Percentiles rank a stretch among this genome's conserved stretches.
These are phyloP conservation scores for Drosophila borborema DNA, from an alignment of 2,888 invertebrate genomes.

Conservation along the genomic window DNA sequence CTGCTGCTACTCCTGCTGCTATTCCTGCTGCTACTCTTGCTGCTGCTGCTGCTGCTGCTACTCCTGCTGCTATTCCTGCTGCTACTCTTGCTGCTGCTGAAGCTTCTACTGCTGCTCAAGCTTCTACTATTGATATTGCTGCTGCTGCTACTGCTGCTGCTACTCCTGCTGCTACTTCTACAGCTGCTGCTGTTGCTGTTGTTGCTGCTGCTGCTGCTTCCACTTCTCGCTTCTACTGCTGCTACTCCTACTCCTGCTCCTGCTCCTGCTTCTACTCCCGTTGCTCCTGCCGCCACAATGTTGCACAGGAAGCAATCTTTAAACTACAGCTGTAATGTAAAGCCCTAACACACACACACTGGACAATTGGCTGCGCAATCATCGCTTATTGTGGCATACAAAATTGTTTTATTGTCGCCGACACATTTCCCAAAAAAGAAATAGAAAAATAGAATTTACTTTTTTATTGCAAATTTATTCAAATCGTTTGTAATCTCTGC, in stretches of 20 bases:
- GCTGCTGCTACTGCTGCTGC: too few relatives aligned
- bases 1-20: slow-evolving; percentile 20
- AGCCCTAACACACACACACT: slow-evolving; percentile 31
- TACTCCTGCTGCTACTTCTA: too few relatives aligned
- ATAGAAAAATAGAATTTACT: slow-evolving; percentile 55
- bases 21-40: too few relatives aligned
- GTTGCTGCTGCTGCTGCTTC: not conserved
- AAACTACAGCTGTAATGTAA: slow-evolving; percentile 56
- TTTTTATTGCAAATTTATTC: slow-evolving; percentile 82
- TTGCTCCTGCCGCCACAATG: slow-evolving; percentile 61
- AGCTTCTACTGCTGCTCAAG: too few relatives aligned
- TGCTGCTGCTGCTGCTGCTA: too few relatives aligned
- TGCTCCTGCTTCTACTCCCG: slow-evolving; percentile 3
- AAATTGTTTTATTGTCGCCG: slow-evolving; percentile 81
- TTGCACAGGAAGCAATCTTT: slow-evolving; percentile 70
- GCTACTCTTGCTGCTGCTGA: too few relatives aligned
- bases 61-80: too few relatives aligned
- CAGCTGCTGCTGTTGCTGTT: slow-evolving; percentile 29
- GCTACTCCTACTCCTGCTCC: slow-evolving; percentile 28
- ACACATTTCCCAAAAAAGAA: slow-evolving; percentile 50
- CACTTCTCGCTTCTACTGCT: too few relatives aligned
- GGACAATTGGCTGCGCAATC: slow-evolving; percentile 71
- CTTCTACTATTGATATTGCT: too few relatives aligned
- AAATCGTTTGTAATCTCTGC: slow-evolving; percentile 75
- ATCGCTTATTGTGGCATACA: slow-evolving; percentile 60